Conservation (phyloP, 1,140 invertebrate genomes). For the Drosophila auraria region DNA sequence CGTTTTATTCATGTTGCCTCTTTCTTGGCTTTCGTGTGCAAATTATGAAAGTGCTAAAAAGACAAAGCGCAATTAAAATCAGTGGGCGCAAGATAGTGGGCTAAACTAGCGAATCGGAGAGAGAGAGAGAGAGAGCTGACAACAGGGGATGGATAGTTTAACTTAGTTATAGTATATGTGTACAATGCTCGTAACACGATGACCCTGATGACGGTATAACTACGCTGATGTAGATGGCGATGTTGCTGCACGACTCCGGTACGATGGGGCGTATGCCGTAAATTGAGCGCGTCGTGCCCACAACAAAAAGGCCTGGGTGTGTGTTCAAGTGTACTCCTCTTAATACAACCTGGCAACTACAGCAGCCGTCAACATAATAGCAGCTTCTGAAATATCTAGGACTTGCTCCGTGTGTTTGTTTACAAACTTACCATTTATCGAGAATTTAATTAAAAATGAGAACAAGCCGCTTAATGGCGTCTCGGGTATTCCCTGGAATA, state of each 20-base stretch:
- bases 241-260: conserved; percentile 34
- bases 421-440: no score
- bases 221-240: conserved; percentile 6
- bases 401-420: no score
- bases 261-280: conserved; percentile 67
- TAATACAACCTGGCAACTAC: background rate
- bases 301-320: conserved; percentile 30
- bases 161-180: background rate
- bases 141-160: background rate
- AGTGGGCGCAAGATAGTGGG: conserved; percentile 19
- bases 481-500: background rate
- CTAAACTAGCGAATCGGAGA: conserved; percentile 8
- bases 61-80: conserved; percentile 29
- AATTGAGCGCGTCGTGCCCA: conserved; percentile 66
- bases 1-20: background rate
- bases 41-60: conserved; percentile 35
- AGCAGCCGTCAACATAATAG: background rate
- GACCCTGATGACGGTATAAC: conserved; percentile 61
- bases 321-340: conserved; percentile 23
- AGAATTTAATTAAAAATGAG: no score
- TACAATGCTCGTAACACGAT: conserved; percentile 52
- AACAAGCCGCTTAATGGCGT: no score
- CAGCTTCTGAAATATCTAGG: no score
- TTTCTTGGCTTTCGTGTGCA: background rate
- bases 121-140: background rate